A percentile compares a stretch with the other conserved stretches of the same genome.
Conservation (phyloP, 2,888 invertebrate species). For the Morinoia aosen region DNA sequence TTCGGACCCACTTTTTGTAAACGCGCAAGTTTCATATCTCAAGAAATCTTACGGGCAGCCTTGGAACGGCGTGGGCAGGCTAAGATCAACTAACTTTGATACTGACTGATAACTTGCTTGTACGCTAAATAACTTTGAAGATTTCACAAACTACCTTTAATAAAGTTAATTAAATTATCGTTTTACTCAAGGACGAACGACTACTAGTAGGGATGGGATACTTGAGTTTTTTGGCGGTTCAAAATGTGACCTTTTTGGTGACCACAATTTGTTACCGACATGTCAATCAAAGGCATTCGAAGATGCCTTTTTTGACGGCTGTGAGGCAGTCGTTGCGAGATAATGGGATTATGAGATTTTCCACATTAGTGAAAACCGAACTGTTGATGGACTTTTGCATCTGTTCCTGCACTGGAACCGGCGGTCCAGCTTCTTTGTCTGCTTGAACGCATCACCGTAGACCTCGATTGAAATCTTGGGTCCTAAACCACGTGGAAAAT, state of each 20-base stretch:
- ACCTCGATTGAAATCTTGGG: background rate
- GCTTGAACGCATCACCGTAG: background rate
- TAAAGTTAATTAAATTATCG: background rate
- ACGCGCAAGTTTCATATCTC: background rate
- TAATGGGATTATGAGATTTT: background rate
- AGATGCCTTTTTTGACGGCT: background rate
- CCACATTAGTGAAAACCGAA: background rate
- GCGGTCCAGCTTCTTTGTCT: background rate
- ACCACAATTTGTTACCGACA: background rate
- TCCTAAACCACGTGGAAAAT: background rate
- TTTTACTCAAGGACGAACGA: background rate
- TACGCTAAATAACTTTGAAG: background rate
- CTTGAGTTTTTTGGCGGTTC: background rate
- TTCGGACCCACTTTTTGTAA: background rate
- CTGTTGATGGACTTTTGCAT: background rate
- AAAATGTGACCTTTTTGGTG: background rate
- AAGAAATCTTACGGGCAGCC: background rate
- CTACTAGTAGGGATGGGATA: background rate
- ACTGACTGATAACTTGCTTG: background rate
- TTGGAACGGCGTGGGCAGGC: background rate
- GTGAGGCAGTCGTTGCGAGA: background rate
- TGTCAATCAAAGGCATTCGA: background rate
- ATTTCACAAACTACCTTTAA: background rate
- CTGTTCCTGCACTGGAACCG: background rate
- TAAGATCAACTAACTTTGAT: background rate